Evolutionary conservation across 2,888 invertebrate genomes (phyloP).

Genomic region (Automeris io): DNA sequence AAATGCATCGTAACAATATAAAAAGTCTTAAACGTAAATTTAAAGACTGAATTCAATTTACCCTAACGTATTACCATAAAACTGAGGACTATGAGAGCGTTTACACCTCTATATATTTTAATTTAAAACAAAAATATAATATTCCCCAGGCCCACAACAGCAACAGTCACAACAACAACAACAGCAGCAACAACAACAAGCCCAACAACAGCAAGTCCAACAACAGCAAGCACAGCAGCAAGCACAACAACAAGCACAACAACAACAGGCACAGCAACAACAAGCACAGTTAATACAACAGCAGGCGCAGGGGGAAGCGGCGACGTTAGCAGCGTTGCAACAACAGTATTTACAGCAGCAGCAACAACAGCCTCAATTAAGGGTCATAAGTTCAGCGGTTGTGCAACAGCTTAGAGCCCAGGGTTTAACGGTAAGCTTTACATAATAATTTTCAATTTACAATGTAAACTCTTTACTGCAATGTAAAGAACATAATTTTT

Average conservation of each 20-base stretch:
- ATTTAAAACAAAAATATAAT: background rate
- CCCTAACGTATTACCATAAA: no score
- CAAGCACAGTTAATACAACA: slow-evolving; percentile 19
- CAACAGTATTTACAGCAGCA: slow-evolving; percentile 69
- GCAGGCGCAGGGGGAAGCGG: slow-evolving; percentile 59
- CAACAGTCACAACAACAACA: slow-evolving; percentile 14
- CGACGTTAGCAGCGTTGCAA: slow-evolving; percentile 67
- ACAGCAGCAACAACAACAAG: slow-evolving; percentile 20
- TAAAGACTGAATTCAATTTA: no score
- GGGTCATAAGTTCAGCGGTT: slow-evolving; percentile 77
- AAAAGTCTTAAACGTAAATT: no score
- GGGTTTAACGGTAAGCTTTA: slow-evolving; percentile 65
- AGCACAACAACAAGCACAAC: slow-evolving; percentile 18
- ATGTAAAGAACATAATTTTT: no score
- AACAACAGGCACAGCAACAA: slow-evolving; percentile 20
- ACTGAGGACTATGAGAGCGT: no score
- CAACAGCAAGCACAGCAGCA: slow-evolving; percentile 21
- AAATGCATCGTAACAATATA: no score
- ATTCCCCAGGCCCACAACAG: slow-evolving; percentile 21
- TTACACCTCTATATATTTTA: background rate
- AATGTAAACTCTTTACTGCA: no score
- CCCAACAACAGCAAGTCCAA: slow-evolving; percentile 22
- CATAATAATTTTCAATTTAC: no score
- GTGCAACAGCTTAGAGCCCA: slow-evolving; percentile 77
- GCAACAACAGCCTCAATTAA: slow-evolving; percentile 74